These are phyloP conservation scores for Morinoia aosen DNA, from an alignment of 2,888 invertebrate genomes.

Conservation along the genomic window DNA sequence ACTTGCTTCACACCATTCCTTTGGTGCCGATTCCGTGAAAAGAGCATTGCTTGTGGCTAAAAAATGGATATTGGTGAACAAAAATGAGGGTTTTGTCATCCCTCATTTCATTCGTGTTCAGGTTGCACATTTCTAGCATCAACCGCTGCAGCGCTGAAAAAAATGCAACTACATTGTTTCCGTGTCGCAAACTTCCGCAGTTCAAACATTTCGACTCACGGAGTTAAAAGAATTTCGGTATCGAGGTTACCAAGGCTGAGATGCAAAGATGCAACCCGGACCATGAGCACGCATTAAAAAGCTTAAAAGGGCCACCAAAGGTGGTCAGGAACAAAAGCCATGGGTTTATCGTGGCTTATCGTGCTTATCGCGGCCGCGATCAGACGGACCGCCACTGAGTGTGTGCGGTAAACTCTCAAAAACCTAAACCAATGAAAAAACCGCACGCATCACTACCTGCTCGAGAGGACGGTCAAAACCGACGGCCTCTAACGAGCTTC, in stretches of 20 bases:
- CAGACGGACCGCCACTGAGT: not conserved
- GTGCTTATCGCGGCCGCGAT: conserved; percentile 14
- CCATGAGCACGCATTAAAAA: not conserved
- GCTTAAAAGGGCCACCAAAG: not conserved
- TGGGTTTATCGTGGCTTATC: conserved; percentile 14
- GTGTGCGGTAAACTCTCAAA: not conserved
- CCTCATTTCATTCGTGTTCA: not conserved
- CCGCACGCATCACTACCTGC: conserved; percentile 13
- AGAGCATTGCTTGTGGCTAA: not conserved
- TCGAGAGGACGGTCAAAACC: conserved; percentile 2
- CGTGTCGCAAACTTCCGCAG: not conserved
- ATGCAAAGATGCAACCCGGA: not conserved
- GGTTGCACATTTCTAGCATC: not conserved
- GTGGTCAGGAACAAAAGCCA: conserved; percentile 25
- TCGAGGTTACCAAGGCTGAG: not conserved
- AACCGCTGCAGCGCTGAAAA: not conserved
- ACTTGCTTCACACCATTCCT: not conserved
- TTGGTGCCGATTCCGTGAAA: not conserved
- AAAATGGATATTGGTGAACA: not conserved
- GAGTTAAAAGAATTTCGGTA: not conserved
- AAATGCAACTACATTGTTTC: not conserved
- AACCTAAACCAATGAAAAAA: not conserved
- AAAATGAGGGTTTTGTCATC: not conserved
- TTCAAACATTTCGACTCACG: not conserved
- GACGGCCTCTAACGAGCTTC: conserved; percentile 1